phyloP scores from a whole-genome alignment of 2,113 vertebrate genomes.

The Oceanodroma tethys region DNA sequence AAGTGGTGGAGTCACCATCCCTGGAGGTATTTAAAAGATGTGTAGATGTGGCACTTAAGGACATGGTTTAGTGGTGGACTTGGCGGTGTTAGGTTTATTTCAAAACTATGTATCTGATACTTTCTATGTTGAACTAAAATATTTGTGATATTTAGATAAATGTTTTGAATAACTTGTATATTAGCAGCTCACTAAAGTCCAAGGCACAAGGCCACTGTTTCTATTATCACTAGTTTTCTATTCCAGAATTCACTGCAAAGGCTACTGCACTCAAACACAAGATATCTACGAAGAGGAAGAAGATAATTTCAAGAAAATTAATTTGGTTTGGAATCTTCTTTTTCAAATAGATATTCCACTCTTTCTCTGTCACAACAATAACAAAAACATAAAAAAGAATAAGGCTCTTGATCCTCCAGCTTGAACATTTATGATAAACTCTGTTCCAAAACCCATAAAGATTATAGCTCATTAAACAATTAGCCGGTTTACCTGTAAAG shows the following conservation, averaged over 20 bases:
- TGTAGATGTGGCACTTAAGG: background rate
- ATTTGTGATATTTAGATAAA: background rate
- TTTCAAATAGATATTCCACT: background rate
- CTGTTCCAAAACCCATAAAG: background rate
- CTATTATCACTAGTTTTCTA: background rate
- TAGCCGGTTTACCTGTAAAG: background rate
- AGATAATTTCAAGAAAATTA: background rate
- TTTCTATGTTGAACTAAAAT: background rate
- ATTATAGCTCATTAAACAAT: background rate
- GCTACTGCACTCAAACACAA: background rate
- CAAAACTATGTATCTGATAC: background rate
- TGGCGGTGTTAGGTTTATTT: background rate
- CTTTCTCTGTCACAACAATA: background rate
- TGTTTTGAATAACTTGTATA: background rate
- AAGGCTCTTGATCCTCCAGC: background rate
- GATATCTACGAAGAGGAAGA: background rate
- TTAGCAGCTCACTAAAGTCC: background rate
- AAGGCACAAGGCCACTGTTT: background rate
- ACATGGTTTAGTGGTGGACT: background rate
- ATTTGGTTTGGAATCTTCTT: background rate
- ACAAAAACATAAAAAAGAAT: background rate
- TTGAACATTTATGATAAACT: background rate
- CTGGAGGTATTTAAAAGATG: background rate
- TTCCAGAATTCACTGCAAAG: background rate
- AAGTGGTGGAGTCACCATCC: background rate